phyloP scores from a whole-genome alignment of 2,888 invertebrate genomes.

The Miltochrista miniata region DNA sequence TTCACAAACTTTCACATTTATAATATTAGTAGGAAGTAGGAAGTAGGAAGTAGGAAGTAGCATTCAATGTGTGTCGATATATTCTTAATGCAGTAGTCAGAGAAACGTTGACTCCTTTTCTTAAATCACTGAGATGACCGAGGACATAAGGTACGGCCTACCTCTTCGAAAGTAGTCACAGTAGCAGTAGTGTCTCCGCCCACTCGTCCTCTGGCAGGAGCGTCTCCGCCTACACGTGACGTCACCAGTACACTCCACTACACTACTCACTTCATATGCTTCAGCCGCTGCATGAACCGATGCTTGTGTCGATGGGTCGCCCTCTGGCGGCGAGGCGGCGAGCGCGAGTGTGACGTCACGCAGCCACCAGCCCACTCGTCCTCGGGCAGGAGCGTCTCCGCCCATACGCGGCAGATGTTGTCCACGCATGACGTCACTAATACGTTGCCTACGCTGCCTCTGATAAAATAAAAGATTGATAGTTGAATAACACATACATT shows the following conservation, averaged over 20 bases:
- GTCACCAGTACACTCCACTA: constrained; percentile 84
- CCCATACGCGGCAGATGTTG: constrained; percentile 99
- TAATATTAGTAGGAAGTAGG: no score
- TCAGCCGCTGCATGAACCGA: constrained; percentile 97
- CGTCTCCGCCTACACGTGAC: constrained; percentile 98
- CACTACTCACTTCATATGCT: constrained; percentile 94
- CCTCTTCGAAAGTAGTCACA: no score
- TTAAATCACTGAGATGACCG: no score
- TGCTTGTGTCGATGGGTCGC: constrained; percentile 96
- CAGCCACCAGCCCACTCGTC: constrained; percentile 89
- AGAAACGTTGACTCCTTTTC: no score
- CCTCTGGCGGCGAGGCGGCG: constrained; percentile 87
- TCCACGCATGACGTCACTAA: constrained; percentile 98
- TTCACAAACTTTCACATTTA: no score
- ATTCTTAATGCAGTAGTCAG: no score
- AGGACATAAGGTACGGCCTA: no score
- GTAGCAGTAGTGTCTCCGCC: no score
- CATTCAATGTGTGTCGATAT: no score
- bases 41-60: no score
- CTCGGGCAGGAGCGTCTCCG: constrained; percentile 98
- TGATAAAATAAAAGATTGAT: constrained; percentile 51
- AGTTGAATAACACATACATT: no score
- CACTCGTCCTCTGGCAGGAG: constrained; percentile 97
- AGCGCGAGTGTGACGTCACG: constrained; percentile 85
- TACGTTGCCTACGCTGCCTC: constrained; percentile 98